Evolutionary conservation across 2,888 invertebrate species (phyloP).

Genomic region (Plebejus anna): DNA sequence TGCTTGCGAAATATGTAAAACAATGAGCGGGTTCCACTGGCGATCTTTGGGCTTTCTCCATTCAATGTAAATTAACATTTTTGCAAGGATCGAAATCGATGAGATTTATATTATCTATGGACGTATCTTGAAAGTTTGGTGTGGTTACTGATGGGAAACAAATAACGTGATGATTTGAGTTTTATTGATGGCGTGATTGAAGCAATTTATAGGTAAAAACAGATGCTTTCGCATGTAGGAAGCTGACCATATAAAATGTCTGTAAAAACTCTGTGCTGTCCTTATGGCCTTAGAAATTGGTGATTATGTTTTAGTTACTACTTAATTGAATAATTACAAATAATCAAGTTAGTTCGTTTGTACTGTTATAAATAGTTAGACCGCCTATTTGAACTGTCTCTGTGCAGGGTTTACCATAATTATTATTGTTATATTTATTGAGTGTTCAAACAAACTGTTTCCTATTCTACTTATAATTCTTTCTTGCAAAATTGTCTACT

Average conservation of each 20-base stretch:
- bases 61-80: slow-evolving; percentile 25
- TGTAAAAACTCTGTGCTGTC: background rate
- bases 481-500: too few species aligned
- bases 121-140: background rate
- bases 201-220: background rate
- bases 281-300: too few species aligned
- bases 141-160: background rate
- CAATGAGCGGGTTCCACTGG: background rate
- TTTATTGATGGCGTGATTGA: background rate
- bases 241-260: background rate
- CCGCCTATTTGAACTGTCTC: too few species aligned
- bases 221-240: background rate
- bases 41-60: slow-evolving; percentile 4
- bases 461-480: too few species aligned
- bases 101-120: slow-evolving; percentile 10
- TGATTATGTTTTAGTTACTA: too few species aligned
- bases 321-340: background rate
- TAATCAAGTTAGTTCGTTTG: background rate
- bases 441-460: too few species aligned
- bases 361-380: too few species aligned
- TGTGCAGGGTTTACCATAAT: too few species aligned
- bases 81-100: slow-evolving; percentile 19
- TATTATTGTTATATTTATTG: too few species aligned
- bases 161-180: background rate
- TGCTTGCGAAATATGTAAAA: slow-evolving; percentile 21